Evolutionary conservation across 2,797 vertebrate genomes (phyloP), one percentile per base, ranked within the genome.

Genomic region (Dermochelys coriacea): DNA sequence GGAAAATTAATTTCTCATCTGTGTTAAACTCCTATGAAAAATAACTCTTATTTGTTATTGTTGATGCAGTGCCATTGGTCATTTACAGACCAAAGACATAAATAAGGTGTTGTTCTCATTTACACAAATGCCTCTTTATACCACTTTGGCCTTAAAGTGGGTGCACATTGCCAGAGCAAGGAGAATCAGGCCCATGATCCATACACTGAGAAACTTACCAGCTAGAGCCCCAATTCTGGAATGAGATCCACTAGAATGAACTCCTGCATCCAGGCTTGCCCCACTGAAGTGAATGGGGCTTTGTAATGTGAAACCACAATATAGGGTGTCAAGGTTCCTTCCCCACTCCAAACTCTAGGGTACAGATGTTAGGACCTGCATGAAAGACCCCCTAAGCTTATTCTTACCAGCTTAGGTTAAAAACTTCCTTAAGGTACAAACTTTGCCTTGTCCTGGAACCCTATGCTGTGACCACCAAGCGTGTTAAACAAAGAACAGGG

Each of bases 291-390:
- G 34, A 77, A 85, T 80, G 34, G 47, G 86, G 84, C 7, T 80
- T 23, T 19, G 31, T 16, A 52, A 1, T 2, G 8, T 31, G 75
- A 41, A 8, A 1, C 37, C 79, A 64, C 23, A 1, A 0, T 31
- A 77, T 41, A 41, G 41, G 41, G 41, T 41, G 41, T 41, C 41
- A 41, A 41, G 41, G 41, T 41, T 41, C 41, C 41, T 41, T 41
- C 41, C 41, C 41, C 41, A 41, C 41, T 41, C 41, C 41, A 41
- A 41, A 41, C 41, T 41, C 41, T 41, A 41, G 41, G 41, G 41
- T 41, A 41, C 41, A 41, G 41, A 41, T 41, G 41, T 41, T 41
- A 41, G 41, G 41, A 41, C 41, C 41, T 41, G 41, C 5, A 41
- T 41, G 41, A 41, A 41, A 41, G 41, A 41, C 41, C 41, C 41